These are phyloP conservation scores for Suillia variegata DNA, from an alignment of 2,888 invertebrate genomes.

Conservation along the genomic window DNA sequence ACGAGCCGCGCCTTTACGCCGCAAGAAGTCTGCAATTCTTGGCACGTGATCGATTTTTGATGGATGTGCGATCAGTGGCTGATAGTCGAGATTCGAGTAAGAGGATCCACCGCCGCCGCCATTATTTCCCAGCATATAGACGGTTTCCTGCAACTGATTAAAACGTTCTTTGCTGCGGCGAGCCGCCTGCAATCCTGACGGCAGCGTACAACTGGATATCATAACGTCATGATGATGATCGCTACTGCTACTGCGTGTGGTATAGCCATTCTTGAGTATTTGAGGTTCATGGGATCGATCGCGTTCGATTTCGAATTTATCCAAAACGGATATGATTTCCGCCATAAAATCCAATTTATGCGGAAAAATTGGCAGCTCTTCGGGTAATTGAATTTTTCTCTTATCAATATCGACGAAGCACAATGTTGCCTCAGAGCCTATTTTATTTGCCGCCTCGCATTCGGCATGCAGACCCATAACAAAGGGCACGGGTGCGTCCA, in stretches of 20 bases:
- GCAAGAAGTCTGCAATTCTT: slow-evolving; percentile 85
- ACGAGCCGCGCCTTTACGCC: slow-evolving; percentile 69
- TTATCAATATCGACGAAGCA: slow-evolving; percentile 97
- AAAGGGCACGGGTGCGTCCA: slow-evolving; percentile 99
- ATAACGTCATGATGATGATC: slow-evolving; percentile 75
- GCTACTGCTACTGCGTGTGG: slow-evolving; percentile 35
- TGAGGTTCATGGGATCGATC: slow-evolving; percentile 53
- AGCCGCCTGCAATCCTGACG: slow-evolving; percentile 63
- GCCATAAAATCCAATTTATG: slow-evolving; percentile 84
- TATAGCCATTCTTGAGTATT: slow-evolving; percentile 51
- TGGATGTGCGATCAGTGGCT: slow-evolving; percentile 59
- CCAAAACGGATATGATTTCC: slow-evolving; percentile 77
- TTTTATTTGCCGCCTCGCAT: slow-evolving; percentile 67
- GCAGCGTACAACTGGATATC: slow-evolving; percentile 80
- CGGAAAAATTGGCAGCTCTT: slow-evolving; percentile 93
- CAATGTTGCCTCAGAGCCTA: slow-evolving; percentile 82
- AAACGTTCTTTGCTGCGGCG: slow-evolving; percentile 68
- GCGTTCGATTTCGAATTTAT: slow-evolving; percentile 70
- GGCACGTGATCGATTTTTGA: slow-evolving; percentile 73
- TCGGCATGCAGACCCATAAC: slow-evolving; percentile 89
- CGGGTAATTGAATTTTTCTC: slow-evolving; percentile 89
- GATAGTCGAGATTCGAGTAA: slow-evolving; percentile 52
- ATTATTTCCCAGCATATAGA: slow-evolving; percentile 65
- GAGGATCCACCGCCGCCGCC: slow-evolving; percentile 64
- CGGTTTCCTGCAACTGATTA: slow-evolving; percentile 69